phyloP scores from a whole-genome alignment of 2,888 invertebrate genomes.

The Eutolmus rufibarbis region DNA sequence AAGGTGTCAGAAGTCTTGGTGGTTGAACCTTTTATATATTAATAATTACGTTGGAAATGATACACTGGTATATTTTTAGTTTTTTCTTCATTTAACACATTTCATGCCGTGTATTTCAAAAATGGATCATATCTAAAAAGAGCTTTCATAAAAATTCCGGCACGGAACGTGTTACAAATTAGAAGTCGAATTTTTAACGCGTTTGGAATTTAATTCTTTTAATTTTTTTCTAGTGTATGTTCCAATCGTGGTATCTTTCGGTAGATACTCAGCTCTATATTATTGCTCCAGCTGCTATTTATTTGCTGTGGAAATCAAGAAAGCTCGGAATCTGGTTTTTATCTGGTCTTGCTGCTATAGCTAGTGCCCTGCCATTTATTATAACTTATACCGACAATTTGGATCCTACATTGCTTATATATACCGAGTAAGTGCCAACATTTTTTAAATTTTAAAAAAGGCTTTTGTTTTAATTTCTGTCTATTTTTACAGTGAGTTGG shows the following conservation, averaged over 20 bases:
- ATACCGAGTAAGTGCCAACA: constrained; percentile 68
- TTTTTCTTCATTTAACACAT: neutral
- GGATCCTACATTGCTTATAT: constrained; percentile 75
- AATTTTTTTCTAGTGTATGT: constrained; percentile 63
- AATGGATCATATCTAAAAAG: too few species aligned
- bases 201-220: too few species aligned
- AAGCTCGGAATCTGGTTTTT: constrained; percentile 67
- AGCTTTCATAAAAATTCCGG: too few species aligned
- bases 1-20: constrained; percentile 74
- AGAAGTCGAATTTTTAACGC: neutral
- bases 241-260: constrained; percentile 66
- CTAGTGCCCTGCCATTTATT: constrained; percentile 66
- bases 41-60: constrained; percentile 77
- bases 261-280: constrained; percentile 74
- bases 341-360: constrained; percentile 63
- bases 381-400: constrained; percentile 68
- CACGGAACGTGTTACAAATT: neutral
- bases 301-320: constrained; percentile 72
- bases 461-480: neutral
- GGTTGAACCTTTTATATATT: constrained; percentile 76
- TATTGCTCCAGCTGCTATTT: constrained; percentile 72
- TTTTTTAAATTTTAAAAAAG: neutral
- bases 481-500: constrained; percentile 67
- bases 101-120: too few species aligned
- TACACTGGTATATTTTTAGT: constrained; percentile 52